Conservation (phyloP, 1,140 invertebrate species). For the Lutraria rhynchaena region DNA sequence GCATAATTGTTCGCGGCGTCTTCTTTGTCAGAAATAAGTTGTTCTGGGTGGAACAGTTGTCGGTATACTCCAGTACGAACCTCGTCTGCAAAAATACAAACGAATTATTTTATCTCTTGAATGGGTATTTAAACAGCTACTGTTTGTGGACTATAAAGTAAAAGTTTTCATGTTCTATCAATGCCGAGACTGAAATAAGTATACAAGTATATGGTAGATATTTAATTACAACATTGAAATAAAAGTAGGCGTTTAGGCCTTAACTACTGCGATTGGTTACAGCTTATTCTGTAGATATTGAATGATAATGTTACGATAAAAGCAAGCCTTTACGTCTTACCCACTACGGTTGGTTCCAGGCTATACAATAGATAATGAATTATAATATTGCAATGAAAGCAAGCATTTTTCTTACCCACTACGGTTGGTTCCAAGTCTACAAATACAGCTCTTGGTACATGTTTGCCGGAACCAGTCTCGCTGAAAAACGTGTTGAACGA, state of each 20-base stretch:
- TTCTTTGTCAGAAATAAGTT: conserved; percentile 90
- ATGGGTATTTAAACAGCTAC: not conserved
- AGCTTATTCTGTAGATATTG: not conserved
- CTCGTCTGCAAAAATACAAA: conserved; percentile 83
- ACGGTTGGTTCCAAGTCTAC: conserved; percentile 92
- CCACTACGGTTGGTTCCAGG: conserved; percentile 83
- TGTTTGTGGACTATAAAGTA: not conserved
- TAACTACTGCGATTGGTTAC: not conserved
- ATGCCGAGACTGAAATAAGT: not conserved
- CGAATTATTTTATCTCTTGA: not conserved
- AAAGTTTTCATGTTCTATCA: not conserved
- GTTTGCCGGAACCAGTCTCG: too few relatives aligned
- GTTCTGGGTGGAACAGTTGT: too few relatives aligned
- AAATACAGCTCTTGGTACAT: too few relatives aligned
- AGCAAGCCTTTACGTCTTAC: conserved; percentile 59
- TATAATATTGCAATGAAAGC: not conserved
- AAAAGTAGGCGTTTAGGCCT: not conserved
- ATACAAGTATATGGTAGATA: not conserved
- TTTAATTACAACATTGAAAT: too few relatives aligned
- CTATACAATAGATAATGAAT: not conserved
- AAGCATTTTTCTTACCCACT: conserved; percentile 82
- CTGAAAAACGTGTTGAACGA: too few relatives aligned
- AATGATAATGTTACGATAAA: not conserved
- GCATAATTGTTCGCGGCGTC: conserved; percentile 87
- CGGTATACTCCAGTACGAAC: conserved; percentile 84